A percentile compares a stretch with the other conserved stretches of the same genome.
These are phyloP conservation scores for Cephus sareptanus DNA, from an alignment of 2,888 invertebrate species.

Conservation along the genomic window DNA sequence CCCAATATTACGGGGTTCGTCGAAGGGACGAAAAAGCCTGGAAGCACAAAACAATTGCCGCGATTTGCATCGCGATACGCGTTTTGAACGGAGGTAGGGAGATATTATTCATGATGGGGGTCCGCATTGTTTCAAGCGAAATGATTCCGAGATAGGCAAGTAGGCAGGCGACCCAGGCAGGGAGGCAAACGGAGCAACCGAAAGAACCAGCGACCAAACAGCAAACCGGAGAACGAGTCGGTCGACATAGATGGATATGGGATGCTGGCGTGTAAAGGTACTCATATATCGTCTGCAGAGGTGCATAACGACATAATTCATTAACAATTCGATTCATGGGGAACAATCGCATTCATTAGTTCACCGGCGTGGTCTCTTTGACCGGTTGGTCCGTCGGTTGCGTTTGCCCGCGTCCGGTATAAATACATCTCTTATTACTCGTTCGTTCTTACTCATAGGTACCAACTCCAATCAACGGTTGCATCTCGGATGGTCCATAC, in stretches of 20 bases:
- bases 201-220: background rate
- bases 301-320: conserved; percentile 56
- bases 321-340: conserved; percentile 61
- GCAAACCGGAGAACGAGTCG: conserved; percentile 24
- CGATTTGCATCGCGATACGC: conserved; percentile 2
- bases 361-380: conserved; percentile 37
- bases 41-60: conserved; percentile 6
- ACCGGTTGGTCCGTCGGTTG: conserved; percentile 30
- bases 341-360: conserved; percentile 61
- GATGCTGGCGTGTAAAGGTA: conserved; percentile 20
- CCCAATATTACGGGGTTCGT: background rate
- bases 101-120: conserved; percentile 45
- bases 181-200: conserved; percentile 16
- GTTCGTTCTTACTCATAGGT: conserved; percentile 33
- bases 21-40: background rate
- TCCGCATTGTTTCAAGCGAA: conserved; percentile 35
- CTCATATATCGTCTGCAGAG: conserved; percentile 14
- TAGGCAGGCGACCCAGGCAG: conserved; percentile 3
- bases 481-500: conserved; percentile 3
- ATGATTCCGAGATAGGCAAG: conserved; percentile 31
- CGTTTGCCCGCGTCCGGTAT: conserved; percentile 35
- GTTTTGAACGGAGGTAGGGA: background rate
- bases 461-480: conserved; percentile 42
- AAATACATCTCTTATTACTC: conserved; percentile 48
- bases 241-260: conserved; percentile 38